Base-by-base conservation (phyloP, 2,113 vertebrate species). In the Catharus bicknelli region DNA sequence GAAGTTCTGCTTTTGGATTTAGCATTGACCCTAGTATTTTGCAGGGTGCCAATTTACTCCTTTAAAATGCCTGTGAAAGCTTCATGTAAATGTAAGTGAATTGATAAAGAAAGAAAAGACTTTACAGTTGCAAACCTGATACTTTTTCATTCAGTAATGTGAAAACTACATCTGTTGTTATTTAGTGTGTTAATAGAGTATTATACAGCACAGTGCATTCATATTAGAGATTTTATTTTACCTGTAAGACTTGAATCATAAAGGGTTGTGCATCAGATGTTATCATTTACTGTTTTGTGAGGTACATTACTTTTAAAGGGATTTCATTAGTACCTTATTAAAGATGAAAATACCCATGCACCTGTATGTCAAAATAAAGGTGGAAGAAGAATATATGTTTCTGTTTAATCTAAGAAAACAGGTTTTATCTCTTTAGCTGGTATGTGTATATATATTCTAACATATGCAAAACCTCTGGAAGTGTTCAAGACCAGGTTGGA, bases 161-260 rank as follows among this genome's bases (percentile, higher is more conserved):
- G 91, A 93, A 93, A 93, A 53, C 63, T 78, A 85, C 18, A 82
- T 80, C 57, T 83, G 43, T 61, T 88, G 30, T 83, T 91, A 94
- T 93, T 96, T 93, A 92, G 55, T 73, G 21, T 83, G 29, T 92
- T 95, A 92, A 92, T 80, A 38, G 45, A 94, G 50, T 64, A 68
- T 90, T 92, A 75, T 53, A 63, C 78, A 93, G 90, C 27, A 87
- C 38, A 80, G 36, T 83, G 59, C 22, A 87, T 88, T 96, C 91
- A 89, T 91, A 84, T 92, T 84, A 94, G 42, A 94, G 50, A 78
- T 95, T 32, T 86, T 58, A 87, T 92, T 95, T 95, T 90, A 66
- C 79, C 51, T 80, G 47, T 88, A 87, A 93, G n/a, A 2, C 30
- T 54, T 57, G 59, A 94, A 87, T 95, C 78, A 72, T 81, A 94